These are phyloP conservation scores for Prionailurus bengalensis DNA, from an alignment of 2,113 vertebrate genomes.

Conservation along the genomic window DNA sequence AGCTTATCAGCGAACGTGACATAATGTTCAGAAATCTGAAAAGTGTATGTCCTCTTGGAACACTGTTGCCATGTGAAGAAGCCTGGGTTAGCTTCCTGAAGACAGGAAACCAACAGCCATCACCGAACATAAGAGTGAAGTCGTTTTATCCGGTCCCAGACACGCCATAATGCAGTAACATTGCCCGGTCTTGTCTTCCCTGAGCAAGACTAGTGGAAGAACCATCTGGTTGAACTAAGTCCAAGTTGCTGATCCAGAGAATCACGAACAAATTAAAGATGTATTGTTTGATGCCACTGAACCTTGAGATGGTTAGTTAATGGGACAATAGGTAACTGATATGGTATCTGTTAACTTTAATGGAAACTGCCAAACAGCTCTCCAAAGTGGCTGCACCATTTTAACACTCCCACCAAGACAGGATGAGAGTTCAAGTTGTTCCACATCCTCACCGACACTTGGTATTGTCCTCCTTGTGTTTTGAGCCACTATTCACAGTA, in stretches of 20 bases:
- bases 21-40: neutral
- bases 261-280: neutral
- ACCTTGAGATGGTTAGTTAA: neutral
- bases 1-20: neutral
- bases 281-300: neutral
- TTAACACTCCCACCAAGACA: neutral
- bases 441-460: neutral
- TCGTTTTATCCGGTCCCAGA: no score
- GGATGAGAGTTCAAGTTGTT: neutral
- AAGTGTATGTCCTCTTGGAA: neutral
- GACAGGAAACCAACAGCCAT: neutral
- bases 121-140: neutral
- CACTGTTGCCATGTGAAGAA: neutral
- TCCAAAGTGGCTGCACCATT: neutral
- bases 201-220: neutral
- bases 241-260: neutral
- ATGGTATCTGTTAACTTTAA: neutral
- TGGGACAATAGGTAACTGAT: neutral
- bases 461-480: neutral
- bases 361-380: neutral
- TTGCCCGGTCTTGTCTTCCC: neutral
- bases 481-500: neutral
- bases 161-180: neutral
- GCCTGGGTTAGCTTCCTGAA: no score
- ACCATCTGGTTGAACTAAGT: neutral